Evolutionary conservation across 2,113 vertebrate genomes (phyloP).

Genomic region (Cranoglanis bouderius): DNA sequence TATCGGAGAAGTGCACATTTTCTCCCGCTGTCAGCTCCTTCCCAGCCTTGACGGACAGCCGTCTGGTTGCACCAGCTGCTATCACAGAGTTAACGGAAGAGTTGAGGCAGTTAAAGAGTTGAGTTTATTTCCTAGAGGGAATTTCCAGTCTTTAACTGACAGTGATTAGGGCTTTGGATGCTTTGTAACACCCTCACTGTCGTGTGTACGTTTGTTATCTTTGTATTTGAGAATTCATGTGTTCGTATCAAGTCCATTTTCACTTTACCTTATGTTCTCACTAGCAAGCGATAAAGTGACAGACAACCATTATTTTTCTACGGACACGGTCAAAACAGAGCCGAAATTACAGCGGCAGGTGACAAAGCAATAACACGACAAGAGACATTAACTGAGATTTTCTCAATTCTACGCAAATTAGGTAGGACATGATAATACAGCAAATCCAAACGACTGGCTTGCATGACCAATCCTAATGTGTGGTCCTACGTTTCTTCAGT

Average conservation of each 20-base stretch:
- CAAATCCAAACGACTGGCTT: not conserved
- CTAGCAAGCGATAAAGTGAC: not conserved
- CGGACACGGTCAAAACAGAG: not conserved
- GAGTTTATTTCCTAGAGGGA: slow-evolving; percentile 23
- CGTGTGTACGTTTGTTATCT: slow-evolving; percentile 15
- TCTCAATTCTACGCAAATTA: not conserved
- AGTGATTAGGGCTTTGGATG: slow-evolving; percentile 20
- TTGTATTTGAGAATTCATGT: not conserved
- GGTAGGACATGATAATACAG: not conserved
- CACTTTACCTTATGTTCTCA: not conserved
- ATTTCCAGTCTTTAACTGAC: slow-evolving; percentile 19
- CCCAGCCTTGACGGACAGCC: slow-evolving; percentile 73
- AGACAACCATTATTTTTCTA: not conserved
- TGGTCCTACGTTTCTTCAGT: not conserved
- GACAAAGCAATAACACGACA: not conserved
- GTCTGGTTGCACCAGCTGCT: slow-evolving; percentile 60
- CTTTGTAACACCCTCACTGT: slow-evolving; percentile 13
- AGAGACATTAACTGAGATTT: not conserved
- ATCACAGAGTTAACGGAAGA: slow-evolving; percentile 29
- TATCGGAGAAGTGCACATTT: slow-evolving; percentile 81
- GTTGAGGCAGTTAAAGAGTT: slow-evolving; percentile 30
- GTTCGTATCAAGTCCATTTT: not conserved
- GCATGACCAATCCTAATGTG: not conserved
- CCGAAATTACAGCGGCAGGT: not conserved
- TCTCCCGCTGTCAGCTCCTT: slow-evolving; percentile 69